Conservation (phyloP, 1,140 invertebrate species). For the Drosophila fuyamai region DNA sequence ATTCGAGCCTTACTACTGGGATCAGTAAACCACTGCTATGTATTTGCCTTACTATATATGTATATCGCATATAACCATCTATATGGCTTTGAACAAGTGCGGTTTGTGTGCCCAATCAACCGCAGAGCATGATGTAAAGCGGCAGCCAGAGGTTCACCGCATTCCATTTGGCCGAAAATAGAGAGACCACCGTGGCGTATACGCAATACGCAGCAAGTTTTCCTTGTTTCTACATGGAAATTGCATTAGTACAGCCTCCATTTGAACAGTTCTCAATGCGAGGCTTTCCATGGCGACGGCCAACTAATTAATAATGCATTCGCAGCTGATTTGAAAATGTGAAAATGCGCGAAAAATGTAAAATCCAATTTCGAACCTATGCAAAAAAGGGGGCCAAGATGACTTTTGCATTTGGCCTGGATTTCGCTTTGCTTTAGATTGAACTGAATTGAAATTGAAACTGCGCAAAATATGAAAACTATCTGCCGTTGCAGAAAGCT, state of each 20-base stretch:
- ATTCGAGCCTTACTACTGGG: slow-evolving; percentile 1
- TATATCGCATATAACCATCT: neutral
- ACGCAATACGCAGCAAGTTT: slow-evolving; percentile 42
- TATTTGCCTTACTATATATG: neutral
- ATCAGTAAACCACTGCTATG: neutral
- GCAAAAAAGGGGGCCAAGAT: slow-evolving; percentile 14
- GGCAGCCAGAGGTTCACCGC: slow-evolving; percentile 31
- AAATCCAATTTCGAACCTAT: slow-evolving; percentile 34
- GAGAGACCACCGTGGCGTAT: slow-evolving; percentile 45
- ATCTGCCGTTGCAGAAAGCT: slow-evolving; percentile 21
- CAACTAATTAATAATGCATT: slow-evolving; percentile 76
- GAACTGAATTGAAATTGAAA: too few relatives aligned
- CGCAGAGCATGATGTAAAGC: slow-evolving; percentile 39
- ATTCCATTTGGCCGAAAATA: slow-evolving; percentile 35
- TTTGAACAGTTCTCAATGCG: slow-evolving; percentile 37
- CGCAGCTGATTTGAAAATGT: slow-evolving; percentile 55
- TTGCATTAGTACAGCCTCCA: slow-evolving; percentile 58
- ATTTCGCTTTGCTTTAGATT: slow-evolving; percentile 14
- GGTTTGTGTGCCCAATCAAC: slow-evolving; percentile 31
- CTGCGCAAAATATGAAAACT: slow-evolving; percentile 61
- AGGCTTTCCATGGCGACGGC: slow-evolving; percentile 1
- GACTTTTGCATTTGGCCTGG: slow-evolving; percentile 44
- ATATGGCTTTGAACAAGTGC: slow-evolving; percentile 30
- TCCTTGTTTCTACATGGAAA: slow-evolving; percentile 50
- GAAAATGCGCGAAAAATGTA: slow-evolving; percentile 43